Evolutionary conservation across 2,113 vertebrate species (phyloP).

Genomic region (Neolamprologus variostigma): DNA sequence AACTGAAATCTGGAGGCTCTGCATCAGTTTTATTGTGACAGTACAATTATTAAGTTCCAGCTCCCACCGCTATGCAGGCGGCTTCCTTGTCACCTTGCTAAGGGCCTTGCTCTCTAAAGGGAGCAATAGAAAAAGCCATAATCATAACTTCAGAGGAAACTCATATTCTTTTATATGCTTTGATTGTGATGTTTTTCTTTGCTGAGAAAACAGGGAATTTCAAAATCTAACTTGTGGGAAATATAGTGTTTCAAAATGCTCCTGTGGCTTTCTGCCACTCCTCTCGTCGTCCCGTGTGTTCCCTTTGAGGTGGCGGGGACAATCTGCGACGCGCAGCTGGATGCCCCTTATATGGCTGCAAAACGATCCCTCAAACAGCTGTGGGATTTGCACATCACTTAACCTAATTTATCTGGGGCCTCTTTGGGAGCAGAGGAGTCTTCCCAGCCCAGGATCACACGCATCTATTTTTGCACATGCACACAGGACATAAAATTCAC

Average conservation of each 20-base stretch:
- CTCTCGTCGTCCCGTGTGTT: slow-evolving; percentile 8
- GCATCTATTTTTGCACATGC: not conserved
- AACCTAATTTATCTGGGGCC: slow-evolving; percentile 39
- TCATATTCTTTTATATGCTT: slow-evolving; percentile 58
- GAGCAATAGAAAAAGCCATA: slow-evolving; percentile 54
- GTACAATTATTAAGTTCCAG: slow-evolving; percentile 58
- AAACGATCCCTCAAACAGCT: slow-evolving; percentile 40
- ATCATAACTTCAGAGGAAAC: slow-evolving; percentile 60
- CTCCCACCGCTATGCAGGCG: slow-evolving; percentile 34
- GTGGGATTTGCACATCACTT: slow-evolving; percentile 44
- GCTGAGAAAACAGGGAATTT: slow-evolving; percentile 46
- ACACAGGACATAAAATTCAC: not conserved
- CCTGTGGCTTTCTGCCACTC: not conserved
- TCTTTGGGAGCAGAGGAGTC: slow-evolving; percentile 14
- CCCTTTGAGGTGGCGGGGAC: slow-evolving; percentile 51
- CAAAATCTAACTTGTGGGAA: slow-evolving; percentile 34
- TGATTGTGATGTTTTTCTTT: slow-evolving; percentile 51
- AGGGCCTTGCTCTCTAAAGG: slow-evolving; percentile 42
- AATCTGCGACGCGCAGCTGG: slow-evolving; percentile 42
- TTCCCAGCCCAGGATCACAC: not conserved
- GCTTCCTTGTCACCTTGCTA: slow-evolving; percentile 55
- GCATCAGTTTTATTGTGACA: slow-evolving; percentile 67
- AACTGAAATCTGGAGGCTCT: slow-evolving; percentile 46
- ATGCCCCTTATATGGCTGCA: not conserved
- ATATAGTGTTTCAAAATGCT: slow-evolving; percentile 22